Conservation (phyloP, 2,113 vertebrate species). For the Poecile atricapillus region DNA sequence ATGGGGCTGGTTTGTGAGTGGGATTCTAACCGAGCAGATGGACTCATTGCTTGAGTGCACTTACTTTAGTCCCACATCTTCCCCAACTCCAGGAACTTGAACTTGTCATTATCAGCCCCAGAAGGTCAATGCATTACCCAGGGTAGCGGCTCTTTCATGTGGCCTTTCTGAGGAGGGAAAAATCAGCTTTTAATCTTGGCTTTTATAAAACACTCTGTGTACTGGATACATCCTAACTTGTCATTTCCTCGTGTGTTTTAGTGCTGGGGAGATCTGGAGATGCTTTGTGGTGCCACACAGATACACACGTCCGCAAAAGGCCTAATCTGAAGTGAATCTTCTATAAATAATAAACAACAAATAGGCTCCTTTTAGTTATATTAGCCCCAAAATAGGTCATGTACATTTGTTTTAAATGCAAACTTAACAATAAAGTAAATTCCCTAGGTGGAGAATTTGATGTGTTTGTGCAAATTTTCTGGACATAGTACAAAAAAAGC, state of each 20-base stretch:
- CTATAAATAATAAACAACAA: constrained; percentile 80
- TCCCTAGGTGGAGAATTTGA: constrained; percentile 71
- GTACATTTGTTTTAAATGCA: constrained; percentile 71
- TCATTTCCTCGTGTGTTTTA: constrained; percentile 37
- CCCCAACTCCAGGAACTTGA: constrained; percentile 40
- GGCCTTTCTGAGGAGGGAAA: constrained; percentile 47
- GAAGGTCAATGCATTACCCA: constrained; percentile 40
- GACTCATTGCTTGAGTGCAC: constrained; percentile 6
- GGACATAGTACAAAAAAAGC: constrained; percentile 58
- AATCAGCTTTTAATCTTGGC: constrained; percentile 49
- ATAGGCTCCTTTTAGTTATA: constrained; percentile 75
- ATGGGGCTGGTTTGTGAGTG: neutral
- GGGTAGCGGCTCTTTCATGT: constrained; percentile 9
- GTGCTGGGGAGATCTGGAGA: constrained; percentile 35
- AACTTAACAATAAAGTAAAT: constrained; percentile 71
- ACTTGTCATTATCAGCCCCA: constrained; percentile 51
- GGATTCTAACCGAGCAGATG: neutral
- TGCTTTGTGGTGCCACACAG: constrained; percentile 32
- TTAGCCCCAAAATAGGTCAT: constrained; percentile 74
- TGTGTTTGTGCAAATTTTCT: constrained; percentile 74
- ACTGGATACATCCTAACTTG: constrained; percentile 49
- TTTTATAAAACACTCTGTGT: neutral
- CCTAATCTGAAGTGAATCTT: constrained; percentile 75
- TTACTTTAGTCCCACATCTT: constrained; percentile 40
- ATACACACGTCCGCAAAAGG: constrained; percentile 42